Base-by-base conservation (phyloP, 2,888 invertebrate genomes). In the Corythucha ciliata region DNA sequence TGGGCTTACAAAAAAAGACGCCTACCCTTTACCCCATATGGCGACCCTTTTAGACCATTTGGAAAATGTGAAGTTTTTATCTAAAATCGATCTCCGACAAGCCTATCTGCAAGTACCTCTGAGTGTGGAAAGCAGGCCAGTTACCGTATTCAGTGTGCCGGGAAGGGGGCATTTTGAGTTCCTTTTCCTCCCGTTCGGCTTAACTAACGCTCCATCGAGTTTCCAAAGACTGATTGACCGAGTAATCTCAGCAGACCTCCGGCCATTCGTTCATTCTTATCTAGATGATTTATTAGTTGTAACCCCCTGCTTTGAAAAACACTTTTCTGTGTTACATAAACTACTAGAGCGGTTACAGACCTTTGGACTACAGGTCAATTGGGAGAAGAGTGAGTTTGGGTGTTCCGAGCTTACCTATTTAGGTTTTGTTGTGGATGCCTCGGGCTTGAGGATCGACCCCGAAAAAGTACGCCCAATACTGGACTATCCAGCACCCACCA, bases 71-170 rank as follows among this genome's bases (percentile, higher is more conserved):
- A 29, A 21, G 10, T 48, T 39, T 14, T 32, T 48, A 1, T 48
- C 48, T 4, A 48, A 48, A 29, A 24, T 48, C 8, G 48, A 48
- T 22, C 29, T 48, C n/a, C 26, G 29, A 33, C 40, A 52, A 21
- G 46, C 45, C 20, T 48, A 46, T 33, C 32, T 52, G 10, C 48
- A 48, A 27, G 48, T 48, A 8, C 44, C 48, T 6, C 16, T 53
- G 7, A 42, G 44, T 4, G 40, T 49, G 21, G 37, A 44, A 10
- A 59, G 59, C 20, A 16, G 42, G 8, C 60, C 61, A 41, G 63
- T 63, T 51, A 63, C 63, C 21, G 63, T 64, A 5, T 66, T 66
- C 57, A 52, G 57, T 12, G 58, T 65, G 1, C 60, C 61, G 2
- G 58, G 62, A 8, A 50, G 61, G 24, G 64, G 64, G 4, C 52